Evolutionary conservation across 2,888 invertebrate species (phyloP), one percentile per base, ranked within the genome.

Genomic region (Eupelmus urozonus): DNA sequence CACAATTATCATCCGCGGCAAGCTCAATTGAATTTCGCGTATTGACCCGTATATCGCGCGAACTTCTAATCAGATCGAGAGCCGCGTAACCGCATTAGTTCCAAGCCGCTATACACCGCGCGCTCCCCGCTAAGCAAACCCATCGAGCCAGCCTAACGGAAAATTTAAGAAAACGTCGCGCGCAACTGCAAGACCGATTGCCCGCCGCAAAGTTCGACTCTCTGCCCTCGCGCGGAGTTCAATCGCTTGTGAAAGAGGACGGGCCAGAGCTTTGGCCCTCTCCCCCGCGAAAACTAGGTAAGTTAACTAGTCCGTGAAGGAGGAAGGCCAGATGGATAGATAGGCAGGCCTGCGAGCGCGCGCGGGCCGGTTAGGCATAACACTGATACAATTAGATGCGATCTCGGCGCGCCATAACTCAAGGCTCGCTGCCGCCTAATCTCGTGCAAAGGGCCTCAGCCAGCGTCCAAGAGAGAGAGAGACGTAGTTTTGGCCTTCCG

Each of bases 301-400:
- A 81, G 81, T 81, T 81, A 79, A 70, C 65, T 65, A 70, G 73
- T 70, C 67, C 74, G 77, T 81, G 70, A 80, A 82, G 80, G 62
- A 75, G 11, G 53, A 72, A 79, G 34, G 40, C 45, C 69, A 77
- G 86, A 85, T 85, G 88, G 87, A 89, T 88, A 88, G 86, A 84
- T 77, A 82, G 83, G 60, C 40, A 45, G 81, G 79, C 34, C 5
- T 34, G 3, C 9, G 84, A n/a, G 84, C 16, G 11, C 7, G 9
- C 7, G 29, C 27, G 27, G 9, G n/a, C 20, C 18, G 16, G 63
- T 51, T 42, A 62, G 53, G 55, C 84, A 82, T 83, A 85, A 82
- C 84, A 86, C 88, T 88, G 89, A 89, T 89, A 89, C 89, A 89
- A 89, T 89, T 88, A 88, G 89, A 89, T 89, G 86, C 86, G 87